Evolutionary conservation across 2,888 invertebrate genomes (phyloP).

Genomic region (Cephonodes hylas): DNA sequence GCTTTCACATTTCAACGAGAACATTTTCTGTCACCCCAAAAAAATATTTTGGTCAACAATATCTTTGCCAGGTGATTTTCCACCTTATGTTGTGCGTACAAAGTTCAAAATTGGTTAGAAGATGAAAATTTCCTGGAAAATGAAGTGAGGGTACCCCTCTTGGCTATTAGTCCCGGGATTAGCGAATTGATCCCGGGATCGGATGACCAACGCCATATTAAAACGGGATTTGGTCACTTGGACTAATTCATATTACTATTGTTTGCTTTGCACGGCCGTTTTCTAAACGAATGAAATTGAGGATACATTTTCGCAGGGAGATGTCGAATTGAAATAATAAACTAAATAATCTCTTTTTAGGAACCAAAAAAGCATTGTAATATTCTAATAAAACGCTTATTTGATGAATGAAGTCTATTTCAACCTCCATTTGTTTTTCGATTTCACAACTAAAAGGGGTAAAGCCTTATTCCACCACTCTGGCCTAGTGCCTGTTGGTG

Average conservation of each 20-base stretch:
- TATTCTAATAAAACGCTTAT: no score
- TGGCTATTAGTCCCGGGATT: slow-evolving; percentile 77
- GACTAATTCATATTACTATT: slow-evolving; percentile 68
- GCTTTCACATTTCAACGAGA: slow-evolving; percentile 71
- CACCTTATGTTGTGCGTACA: slow-evolving; percentile 21
- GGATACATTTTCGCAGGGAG: no score
- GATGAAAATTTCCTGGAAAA: slow-evolving; percentile 27
- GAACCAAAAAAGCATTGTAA: no score
- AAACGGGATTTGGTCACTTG: slow-evolving; percentile 72
- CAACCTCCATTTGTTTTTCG: background rate
- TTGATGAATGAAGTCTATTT: no score
- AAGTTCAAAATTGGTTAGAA: slow-evolving; percentile 15
- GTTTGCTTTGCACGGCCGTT: slow-evolving; percentile 27
- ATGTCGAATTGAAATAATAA: no score
- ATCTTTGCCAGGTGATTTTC: slow-evolving; percentile 24
- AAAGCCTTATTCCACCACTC: no score
- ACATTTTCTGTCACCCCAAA: slow-evolving; percentile 55
- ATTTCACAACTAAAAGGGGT: background rate
- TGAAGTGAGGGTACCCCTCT: slow-evolving; percentile 40
- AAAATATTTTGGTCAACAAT: slow-evolving; percentile 52
- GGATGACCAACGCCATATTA: slow-evolving; percentile 77
- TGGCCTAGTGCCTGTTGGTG: no score
- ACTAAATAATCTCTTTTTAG: no score
- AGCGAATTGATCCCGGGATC: slow-evolving; percentile 68
- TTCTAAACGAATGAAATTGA: background rate